These are phyloP conservation scores for Neotoma lepida DNA, from an alignment of 2,113 vertebrate species.

Conservation along the genomic window DNA sequence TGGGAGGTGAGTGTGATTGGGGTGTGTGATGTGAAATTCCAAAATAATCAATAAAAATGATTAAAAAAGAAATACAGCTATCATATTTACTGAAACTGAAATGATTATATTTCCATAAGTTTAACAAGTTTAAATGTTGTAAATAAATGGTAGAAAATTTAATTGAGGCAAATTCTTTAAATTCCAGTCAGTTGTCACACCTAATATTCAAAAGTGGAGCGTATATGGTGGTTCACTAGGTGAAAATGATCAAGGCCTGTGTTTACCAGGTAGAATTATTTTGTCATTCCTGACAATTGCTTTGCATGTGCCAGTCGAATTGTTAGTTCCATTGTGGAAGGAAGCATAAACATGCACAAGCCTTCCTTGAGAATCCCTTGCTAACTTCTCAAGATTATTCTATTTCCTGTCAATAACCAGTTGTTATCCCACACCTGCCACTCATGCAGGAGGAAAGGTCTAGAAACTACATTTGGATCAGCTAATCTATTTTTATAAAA, in stretches of 20 bases:
- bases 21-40: background rate
- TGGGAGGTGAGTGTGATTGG: background rate
- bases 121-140: background rate
- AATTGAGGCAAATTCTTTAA: conserved; percentile 23
- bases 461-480: conserved; percentile 62
- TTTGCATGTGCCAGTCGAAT: background rate
- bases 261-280: conserved; percentile 11
- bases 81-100: background rate
- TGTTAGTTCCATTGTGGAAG: conserved; percentile 16
- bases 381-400: conserved; percentile 65
- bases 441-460: conserved; percentile 27
- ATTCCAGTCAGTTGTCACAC: background rate
- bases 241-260: background rate
- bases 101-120: background rate
- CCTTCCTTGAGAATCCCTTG: conserved; percentile 22
- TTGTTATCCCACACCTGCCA: conserved; percentile 45
- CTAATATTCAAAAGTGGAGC: background rate
- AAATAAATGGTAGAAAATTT: background rate
- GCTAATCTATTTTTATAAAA: conserved; percentile 70
- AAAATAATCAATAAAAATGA: background rate
- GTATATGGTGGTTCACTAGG: background rate
- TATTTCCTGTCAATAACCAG: conserved; percentile 32
- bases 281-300: background rate
- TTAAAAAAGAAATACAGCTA: background rate
- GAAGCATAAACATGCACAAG: background rate